phyloP scores from a whole-genome alignment of 2,113 vertebrate species.

The Osmerus mordax region DNA sequence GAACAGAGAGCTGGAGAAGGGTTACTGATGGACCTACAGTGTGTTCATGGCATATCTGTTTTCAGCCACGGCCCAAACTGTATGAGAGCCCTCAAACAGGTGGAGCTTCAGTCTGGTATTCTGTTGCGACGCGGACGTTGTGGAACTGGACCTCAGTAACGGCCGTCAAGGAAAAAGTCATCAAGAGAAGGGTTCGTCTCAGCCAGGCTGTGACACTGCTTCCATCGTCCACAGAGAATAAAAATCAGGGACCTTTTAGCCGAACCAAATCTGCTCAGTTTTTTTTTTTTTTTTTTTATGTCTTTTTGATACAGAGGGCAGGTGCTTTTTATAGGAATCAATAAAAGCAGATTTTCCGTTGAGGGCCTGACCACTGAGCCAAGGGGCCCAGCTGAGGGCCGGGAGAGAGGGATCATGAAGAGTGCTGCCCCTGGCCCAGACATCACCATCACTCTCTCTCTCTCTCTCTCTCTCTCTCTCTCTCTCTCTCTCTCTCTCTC shows the following conservation, averaged over 20 bases:
- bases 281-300: slow-evolving; percentile 26
- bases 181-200: neutral
- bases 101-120: no score
- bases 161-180: no score
- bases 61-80: slow-evolving; percentile 12
- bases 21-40: slow-evolving; percentile 51
- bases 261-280: slow-evolving; percentile 26
- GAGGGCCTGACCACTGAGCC: slow-evolving; percentile 1
- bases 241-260: slow-evolving; percentile 32
- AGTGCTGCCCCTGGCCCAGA: no score
- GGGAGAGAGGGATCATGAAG: no score
- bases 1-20: neutral
- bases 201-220: neutral
- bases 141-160: no score
- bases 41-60: slow-evolving; percentile 16
- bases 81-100: no score
- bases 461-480: no score
- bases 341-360: slow-evolving; percentile 51
- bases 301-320: slow-evolving; percentile 41
- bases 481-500: no score
- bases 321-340: slow-evolving; percentile 54
- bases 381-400: neutral
- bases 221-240: neutral
- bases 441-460: no score
- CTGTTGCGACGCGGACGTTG: no score